phyloP scores from a whole-genome alignment of 2,888 invertebrate genomes.

The Anticlea derivata region DNA sequence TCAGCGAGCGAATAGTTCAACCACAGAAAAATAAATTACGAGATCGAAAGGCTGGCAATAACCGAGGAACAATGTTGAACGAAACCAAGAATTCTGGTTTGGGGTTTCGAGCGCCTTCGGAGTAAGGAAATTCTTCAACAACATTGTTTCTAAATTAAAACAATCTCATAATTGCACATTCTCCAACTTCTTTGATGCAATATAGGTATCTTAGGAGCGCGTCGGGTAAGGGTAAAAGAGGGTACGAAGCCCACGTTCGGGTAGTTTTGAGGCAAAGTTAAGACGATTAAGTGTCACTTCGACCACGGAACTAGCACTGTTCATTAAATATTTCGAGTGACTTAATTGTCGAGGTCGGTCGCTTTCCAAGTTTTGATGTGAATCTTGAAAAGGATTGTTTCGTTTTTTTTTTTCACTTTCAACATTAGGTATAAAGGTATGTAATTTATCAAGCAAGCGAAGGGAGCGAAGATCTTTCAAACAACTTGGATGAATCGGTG shows the following conservation, averaged over 20 bases:
- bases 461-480: too few species aligned
- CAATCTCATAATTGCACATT: constrained; percentile 84
- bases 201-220: constrained; percentile 56
- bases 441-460: too few species aligned
- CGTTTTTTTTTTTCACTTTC: neutral
- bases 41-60: constrained; percentile 66
- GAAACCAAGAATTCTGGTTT: constrained; percentile 80
- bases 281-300: constrained; percentile 82
- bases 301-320: constrained; percentile 78
- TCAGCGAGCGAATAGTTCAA: constrained; percentile 35
- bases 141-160: constrained; percentile 84
- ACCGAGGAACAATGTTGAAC: constrained; percentile 73
- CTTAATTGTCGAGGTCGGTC: constrained; percentile 75
- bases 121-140: constrained; percentile 78
- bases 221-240: constrained; percentile 39
- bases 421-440: too few species aligned
- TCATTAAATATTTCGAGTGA: constrained; percentile 82
- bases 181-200: constrained; percentile 81
- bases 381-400: constrained; percentile 55
- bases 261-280: constrained; percentile 79
- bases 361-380: constrained; percentile 64
- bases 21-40: constrained; percentile 56
- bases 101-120: constrained; percentile 69
- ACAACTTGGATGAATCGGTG: too few species aligned
- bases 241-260: constrained; percentile 42